Conservation (phyloP, 2,113 vertebrate species). For the Dromas ardeola region DNA sequence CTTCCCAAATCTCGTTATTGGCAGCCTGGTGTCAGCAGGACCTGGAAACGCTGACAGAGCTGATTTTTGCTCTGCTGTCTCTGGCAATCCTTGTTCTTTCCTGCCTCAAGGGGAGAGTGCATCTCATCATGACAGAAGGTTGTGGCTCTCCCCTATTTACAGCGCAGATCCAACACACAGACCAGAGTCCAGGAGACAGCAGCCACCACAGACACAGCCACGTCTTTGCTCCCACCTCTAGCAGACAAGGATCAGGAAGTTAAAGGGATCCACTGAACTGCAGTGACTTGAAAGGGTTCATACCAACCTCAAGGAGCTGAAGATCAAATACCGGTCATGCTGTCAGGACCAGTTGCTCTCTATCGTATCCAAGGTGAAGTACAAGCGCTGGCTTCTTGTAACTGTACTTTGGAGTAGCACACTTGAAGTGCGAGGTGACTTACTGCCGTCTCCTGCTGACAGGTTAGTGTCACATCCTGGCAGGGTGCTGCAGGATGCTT, state of each 20-base stretch:
- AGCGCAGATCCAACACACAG: not conserved
- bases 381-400: not conserved
- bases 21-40: slow-evolving; percentile 38
- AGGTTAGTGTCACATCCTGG: not conserved
- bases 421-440: not conserved
- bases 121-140: not conserved
- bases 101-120: not conserved
- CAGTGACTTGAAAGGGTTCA: not conserved
- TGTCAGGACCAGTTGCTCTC: slow-evolving; percentile 11
- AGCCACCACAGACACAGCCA: not conserved
- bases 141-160: not conserved
- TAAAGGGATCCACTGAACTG: slow-evolving; percentile 28
- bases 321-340: slow-evolving; percentile 8
- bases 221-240: not conserved
- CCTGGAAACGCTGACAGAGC: slow-evolving; percentile 23
- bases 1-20: slow-evolving; percentile 34
- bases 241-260: not conserved
- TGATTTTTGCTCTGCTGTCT: slow-evolving; percentile 18
- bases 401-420: not conserved
- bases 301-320: not conserved
- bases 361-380: slow-evolving; percentile 7
- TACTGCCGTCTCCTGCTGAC: not conserved
- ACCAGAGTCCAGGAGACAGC: not conserved
- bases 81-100: not conserved
- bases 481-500: not conserved